These are phyloP conservation scores for Bombus cullumanus DNA, from an alignment of 1,140 invertebrate species.

Conservation along the genomic window DNA sequence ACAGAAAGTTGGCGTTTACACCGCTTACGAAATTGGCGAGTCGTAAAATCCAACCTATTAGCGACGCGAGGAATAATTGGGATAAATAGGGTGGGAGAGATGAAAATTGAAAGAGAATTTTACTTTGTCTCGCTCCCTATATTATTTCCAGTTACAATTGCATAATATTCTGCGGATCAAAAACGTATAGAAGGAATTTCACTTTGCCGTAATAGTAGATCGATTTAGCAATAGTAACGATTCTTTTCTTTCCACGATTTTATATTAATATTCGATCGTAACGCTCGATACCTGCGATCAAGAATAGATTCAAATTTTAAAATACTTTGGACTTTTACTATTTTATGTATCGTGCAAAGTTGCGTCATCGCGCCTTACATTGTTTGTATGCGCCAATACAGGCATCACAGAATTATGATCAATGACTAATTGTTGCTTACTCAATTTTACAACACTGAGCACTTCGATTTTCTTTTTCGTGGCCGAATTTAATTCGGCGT, in stretches of 20 bases:
- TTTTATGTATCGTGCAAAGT: not conserved
- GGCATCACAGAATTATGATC: not conserved
- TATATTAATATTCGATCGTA: not conserved
- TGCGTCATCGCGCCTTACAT: not conserved
- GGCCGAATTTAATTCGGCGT: not conserved
- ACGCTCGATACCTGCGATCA: not conserved
- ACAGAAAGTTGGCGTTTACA: slow-evolving; percentile 27
- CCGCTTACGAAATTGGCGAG: slow-evolving; percentile 62
- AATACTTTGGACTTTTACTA: not conserved
- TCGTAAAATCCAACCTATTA: slow-evolving; percentile 58
- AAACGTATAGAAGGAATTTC: not conserved
- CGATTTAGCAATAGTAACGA: not conserved
- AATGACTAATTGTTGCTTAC: not conserved
- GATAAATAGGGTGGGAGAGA: slow-evolving; percentile 45
- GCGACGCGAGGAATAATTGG: slow-evolving; percentile 58
- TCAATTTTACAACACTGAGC: not conserved
- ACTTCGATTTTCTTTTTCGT: not conserved
- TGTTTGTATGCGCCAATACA: not conserved
- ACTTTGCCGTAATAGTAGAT: not conserved
- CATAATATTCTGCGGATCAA: not conserved
- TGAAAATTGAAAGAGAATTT: slow-evolving; percentile 43
- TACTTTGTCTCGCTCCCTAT: not conserved
- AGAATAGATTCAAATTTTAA: not conserved
- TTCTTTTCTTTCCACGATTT: not conserved
- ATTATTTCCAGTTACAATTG: slow-evolving; percentile 7